Percentiles rank a stretch among this genome's conserved stretches.
Conservation (phyloP, 2,888 invertebrate genomes). For the Thumatha senex region DNA sequence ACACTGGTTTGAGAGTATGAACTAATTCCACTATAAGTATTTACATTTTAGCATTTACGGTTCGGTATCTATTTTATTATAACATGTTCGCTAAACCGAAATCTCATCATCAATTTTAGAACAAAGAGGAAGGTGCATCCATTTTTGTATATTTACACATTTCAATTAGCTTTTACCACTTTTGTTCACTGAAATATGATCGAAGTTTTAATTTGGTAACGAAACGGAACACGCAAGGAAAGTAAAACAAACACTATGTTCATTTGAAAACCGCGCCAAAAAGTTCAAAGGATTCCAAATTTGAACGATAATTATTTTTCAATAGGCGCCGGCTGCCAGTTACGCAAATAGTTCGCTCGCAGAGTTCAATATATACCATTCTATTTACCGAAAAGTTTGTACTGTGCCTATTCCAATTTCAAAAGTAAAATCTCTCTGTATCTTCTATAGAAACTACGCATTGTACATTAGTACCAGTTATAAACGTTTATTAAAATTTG, state of each 20-base stretch:
- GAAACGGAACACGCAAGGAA: slow-evolving; percentile 13
- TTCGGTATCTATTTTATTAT: no score
- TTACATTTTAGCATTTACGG: no score
- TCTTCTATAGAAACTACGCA: slow-evolving; percentile 11
- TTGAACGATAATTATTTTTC: slow-evolving; percentile 21
- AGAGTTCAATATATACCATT: not conserved
- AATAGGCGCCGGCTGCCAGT: slow-evolving; percentile 7
- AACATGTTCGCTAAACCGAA: no score
- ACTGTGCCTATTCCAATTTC: not conserved
- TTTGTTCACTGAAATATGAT: slow-evolving; percentile 20
- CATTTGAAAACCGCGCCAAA: slow-evolving; percentile 21
- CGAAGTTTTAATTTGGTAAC: slow-evolving; percentile 17
- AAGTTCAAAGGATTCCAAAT: slow-evolving; percentile 35
- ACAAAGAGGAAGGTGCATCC: slow-evolving; percentile 12
- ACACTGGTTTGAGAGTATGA: no score
- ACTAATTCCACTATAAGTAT: no score
- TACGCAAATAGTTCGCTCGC: not conserved
- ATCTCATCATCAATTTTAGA: no score
- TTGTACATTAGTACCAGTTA: slow-evolving; percentile 15
- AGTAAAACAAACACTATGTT: slow-evolving; percentile 19
- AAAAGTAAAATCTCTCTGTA: not conserved
- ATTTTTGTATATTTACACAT: slow-evolving; percentile 19
- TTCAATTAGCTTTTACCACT: slow-evolving; percentile 21
- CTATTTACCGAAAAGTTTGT: not conserved
- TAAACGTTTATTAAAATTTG: slow-evolving; percentile 13